phyloP scores from a whole-genome alignment of 2,113 vertebrate genomes.

The Emydura subglobosa region DNA sequence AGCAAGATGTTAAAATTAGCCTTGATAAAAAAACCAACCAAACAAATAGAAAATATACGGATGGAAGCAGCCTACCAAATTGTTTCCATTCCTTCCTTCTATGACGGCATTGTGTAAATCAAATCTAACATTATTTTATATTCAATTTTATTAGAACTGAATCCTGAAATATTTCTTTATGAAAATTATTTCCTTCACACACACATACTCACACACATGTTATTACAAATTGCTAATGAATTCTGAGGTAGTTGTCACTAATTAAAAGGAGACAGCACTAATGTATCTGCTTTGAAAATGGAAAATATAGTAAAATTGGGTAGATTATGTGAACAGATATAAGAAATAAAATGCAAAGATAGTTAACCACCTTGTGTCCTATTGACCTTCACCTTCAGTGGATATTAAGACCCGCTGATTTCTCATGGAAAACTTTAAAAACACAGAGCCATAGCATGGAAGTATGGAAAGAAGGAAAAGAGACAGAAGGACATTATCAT shows the following conservation, averaged over 20 bases:
- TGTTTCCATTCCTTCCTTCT: not conserved
- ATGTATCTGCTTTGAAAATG: not conserved
- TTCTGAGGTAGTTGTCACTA: not conserved
- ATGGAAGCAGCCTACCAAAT: not conserved
- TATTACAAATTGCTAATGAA: fast-evolving
- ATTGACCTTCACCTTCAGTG: not conserved
- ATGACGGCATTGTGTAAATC: not conserved
- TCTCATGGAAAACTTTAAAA: not conserved
- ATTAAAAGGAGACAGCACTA: not conserved
- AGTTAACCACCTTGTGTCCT: not conserved
- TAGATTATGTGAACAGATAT: not conserved
- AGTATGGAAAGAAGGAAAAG: not conserved
- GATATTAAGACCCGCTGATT: not conserved
- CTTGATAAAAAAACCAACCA: not conserved
- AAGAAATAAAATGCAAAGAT: not conserved
- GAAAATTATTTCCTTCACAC: not conserved
- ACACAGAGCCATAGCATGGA: not conserved
- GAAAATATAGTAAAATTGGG: not conserved
- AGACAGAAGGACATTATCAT: not conserved
- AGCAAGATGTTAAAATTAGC: not conserved
- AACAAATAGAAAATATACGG: not conserved
- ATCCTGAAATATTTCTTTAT: not conserved
- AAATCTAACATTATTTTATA: not conserved
- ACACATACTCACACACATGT: not conserved
- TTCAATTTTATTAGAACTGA: not conserved